Evolutionary conservation across 2,113 vertebrate genomes (phyloP).

Genomic region (Passer montanus): DNA sequence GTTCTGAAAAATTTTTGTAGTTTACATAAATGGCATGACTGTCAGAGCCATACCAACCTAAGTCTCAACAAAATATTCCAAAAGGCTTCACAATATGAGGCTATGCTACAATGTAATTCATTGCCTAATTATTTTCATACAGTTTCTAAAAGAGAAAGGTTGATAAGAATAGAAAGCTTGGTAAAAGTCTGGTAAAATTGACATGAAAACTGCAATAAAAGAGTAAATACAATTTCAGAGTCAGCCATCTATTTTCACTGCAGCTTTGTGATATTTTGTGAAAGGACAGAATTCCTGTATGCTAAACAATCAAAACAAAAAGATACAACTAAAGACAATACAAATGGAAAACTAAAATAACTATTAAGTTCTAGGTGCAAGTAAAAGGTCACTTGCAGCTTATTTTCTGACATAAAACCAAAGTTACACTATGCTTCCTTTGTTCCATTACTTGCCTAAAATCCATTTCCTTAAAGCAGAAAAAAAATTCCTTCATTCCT

Average conservation of each 20-base stretch:
- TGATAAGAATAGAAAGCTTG: slow-evolving; percentile 14
- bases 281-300: not conserved
- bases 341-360: not conserved
- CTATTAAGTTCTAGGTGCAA: not conserved
- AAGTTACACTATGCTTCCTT: not conserved
- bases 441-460: not conserved
- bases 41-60: not conserved
- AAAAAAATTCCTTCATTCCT: not conserved
- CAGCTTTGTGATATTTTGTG: not conserved
- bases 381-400: not conserved
- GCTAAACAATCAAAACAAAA: not conserved
- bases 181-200: not conserved
- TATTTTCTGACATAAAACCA: not conserved
- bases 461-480: not conserved
- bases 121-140: slow-evolving; percentile 30
- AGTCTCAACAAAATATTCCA: not conserved
- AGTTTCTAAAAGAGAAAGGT: slow-evolving; percentile 9
- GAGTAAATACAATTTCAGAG: not conserved
- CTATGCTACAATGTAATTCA: not conserved
- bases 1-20: not conserved
- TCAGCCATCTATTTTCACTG: slow-evolving; percentile 24
- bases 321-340: not conserved
- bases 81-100: slow-evolving; percentile 15
- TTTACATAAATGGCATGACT: not conserved
- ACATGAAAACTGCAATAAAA: slow-evolving; percentile 26